phyloP scores from a whole-genome alignment of 1,140 invertebrate genomes.

The Coboldia fuscipes region DNA sequence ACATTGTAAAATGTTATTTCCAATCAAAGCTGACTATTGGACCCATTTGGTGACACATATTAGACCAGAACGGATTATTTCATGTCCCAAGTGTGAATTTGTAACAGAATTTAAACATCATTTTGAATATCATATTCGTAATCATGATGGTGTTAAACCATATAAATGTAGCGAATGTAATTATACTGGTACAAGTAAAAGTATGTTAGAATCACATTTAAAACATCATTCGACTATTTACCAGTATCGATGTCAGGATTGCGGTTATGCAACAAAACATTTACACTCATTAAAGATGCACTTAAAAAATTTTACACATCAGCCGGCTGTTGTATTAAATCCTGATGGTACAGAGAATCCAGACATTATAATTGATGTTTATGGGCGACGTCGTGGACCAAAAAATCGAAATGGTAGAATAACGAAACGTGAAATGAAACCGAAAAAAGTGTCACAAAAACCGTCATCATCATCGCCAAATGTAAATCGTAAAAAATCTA shows the following conservation, averaged over 20 bases:
- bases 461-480: slow-evolving; percentile 7
- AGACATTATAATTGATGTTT: slow-evolving; percentile 70
- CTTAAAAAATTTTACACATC: slow-evolving; percentile 75
- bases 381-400: slow-evolving; percentile 69
- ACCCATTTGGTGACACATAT: slow-evolving; percentile 79
- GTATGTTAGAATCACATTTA: slow-evolving; percentile 96
- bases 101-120: slow-evolving; percentile 99
- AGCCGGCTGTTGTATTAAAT: slow-evolving; percentile 67
- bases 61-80: slow-evolving; percentile 75
- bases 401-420: slow-evolving; percentile 23
- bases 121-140: slow-evolving; percentile 88
- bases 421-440: slow-evolving; percentile 3
- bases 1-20: slow-evolving; percentile 64
- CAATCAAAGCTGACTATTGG: slow-evolving; percentile 87
- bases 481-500: slow-evolving; percentile 8
- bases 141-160: slow-evolving; percentile 90
- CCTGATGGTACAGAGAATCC: slow-evolving; percentile 73
- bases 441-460: slow-evolving; percentile 3
- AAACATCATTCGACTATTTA: slow-evolving; percentile 96
- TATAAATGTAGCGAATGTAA: slow-evolving; percentile 85
- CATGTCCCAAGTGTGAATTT: slow-evolving; percentile 84
- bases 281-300: slow-evolving; percentile 95
- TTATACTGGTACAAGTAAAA: slow-evolving; percentile 95
- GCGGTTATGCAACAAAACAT: slow-evolving; percentile 96
- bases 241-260: slow-evolving; percentile 86